Evolutionary conservation across 1,140 invertebrate genomes (phyloP).

Genomic region (Drosophila triauraria): DNA sequence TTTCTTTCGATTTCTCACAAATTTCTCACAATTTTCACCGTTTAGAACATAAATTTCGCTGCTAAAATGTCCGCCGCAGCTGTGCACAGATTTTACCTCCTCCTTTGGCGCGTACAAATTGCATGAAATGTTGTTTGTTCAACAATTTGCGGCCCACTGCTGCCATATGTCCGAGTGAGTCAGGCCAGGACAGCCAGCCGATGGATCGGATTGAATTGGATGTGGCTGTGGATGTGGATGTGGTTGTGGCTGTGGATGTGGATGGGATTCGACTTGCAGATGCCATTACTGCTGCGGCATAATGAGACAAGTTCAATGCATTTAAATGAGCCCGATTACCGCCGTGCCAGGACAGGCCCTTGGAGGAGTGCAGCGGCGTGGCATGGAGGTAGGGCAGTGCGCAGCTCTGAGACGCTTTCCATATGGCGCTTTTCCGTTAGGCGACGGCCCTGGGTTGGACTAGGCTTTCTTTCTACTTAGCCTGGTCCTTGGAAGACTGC

Average conservation of each 20-base stretch:
- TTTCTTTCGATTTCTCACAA: too few relatives aligned
- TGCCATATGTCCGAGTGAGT: slow-evolving; percentile 61
- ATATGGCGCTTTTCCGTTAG: slow-evolving; percentile 34
- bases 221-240: slow-evolving; percentile 6
- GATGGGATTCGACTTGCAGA: slow-evolving; percentile 32
- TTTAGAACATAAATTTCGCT: neutral
- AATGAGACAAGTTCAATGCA: slow-evolving; percentile 64
- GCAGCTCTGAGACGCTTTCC: slow-evolving; percentile 18
- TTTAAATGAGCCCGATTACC: slow-evolving; percentile 77
- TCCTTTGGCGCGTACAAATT: slow-evolving; percentile 60
- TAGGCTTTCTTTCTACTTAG: too few relatives aligned
- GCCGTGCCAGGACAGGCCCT: slow-evolving; percentile 5
- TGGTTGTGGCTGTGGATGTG: neutral
- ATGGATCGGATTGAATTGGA: slow-evolving; percentile 10
- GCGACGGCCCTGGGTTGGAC: neutral
- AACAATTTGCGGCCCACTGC: slow-evolving; percentile 65
- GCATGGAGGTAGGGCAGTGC: neutral
- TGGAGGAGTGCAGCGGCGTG: slow-evolving; percentile 10
- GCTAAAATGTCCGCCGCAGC: slow-evolving; percentile 1
- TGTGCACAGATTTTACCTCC: slow-evolving; percentile 23
- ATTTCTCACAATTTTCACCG: neutral
- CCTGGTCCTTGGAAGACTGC: too few relatives aligned
- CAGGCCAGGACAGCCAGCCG: slow-evolving; percentile 9
- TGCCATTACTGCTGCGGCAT: slow-evolving; percentile 30
- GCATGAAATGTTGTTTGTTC: slow-evolving; percentile 56